Conservation (phyloP, 2,797 vertebrate species). For the Huso huso region DNA sequence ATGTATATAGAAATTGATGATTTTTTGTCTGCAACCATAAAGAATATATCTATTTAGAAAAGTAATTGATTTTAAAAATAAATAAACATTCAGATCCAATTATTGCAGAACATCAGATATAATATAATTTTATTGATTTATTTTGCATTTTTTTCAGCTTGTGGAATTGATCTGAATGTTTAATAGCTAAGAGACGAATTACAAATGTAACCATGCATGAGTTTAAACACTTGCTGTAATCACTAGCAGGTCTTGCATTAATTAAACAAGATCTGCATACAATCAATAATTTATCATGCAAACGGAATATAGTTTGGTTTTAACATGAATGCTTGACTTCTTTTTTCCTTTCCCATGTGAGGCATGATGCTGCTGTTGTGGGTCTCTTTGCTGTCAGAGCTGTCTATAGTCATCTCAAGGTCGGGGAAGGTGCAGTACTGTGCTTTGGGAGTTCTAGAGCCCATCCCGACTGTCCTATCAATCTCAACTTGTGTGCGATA, state of each 20-base stretch:
- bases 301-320: neutral
- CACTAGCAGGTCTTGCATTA: neutral
- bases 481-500: neutral
- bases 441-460: neutral
- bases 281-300: neutral
- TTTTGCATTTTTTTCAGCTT: neutral
- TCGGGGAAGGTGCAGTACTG: neutral
- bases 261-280: neutral
- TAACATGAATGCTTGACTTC: neutral
- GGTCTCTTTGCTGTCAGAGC: neutral
- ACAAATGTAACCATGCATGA: neutral
- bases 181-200: neutral
- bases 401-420: neutral
- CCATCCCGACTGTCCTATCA: neutral
- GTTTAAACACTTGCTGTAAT: neutral
- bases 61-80: too few relatives aligned
- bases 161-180: neutral
- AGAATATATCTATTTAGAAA: too few relatives aligned
- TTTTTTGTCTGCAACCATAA: too few relatives aligned
- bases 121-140: neutral
- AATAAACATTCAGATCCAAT: neutral
- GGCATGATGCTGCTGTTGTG: neutral
- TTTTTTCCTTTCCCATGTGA: neutral
- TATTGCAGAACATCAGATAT: neutral
- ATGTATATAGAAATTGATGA: too few relatives aligned